These are phyloP conservation scores for Trichopria drosophilae DNA, from an alignment of 2,888 invertebrate species.

Conservation along the genomic window DNA sequence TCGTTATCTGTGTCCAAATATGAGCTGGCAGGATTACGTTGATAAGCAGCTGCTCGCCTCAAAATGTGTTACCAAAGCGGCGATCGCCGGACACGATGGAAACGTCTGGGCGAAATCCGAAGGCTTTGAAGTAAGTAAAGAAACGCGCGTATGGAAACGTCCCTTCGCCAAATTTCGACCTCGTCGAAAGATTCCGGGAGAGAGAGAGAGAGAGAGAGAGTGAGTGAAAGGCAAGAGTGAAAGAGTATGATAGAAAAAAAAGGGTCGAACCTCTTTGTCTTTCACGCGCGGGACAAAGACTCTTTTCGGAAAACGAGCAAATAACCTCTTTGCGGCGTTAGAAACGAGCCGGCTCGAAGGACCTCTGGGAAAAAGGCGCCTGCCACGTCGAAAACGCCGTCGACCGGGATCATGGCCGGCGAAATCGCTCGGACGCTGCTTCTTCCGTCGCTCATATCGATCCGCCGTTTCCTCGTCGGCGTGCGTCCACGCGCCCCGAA, in stretches of 20 bases:
- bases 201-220: conserved; percentile 16
- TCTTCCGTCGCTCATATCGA: conserved; percentile 29
- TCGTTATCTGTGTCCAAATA: conserved; percentile 56
- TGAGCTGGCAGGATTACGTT: conserved; percentile 99
- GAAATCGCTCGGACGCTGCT: conserved; percentile 7
- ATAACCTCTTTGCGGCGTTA: too few species aligned
- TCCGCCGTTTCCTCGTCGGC: conserved; percentile 30
- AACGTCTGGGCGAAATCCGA: conserved; percentile 94
- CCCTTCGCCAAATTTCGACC: conserved; percentile 13
- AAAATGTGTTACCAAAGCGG: conserved; percentile 91
- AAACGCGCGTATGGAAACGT: conserved; percentile 25
- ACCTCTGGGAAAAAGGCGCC: conserved; percentile 4
- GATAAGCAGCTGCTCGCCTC: conserved; percentile 95
- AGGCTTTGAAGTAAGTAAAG: conserved; percentile 84
- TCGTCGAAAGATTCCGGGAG: conserved; percentile 6
- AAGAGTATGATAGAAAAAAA: conserved; percentile 7
- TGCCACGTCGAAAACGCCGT: conserved; percentile 2
- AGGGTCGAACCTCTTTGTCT: conserved; percentile 27
- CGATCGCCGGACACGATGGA: conserved; percentile 93
- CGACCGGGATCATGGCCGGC: conserved; percentile 12
- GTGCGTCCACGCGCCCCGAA: conserved; percentile 26
- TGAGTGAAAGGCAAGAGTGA: conserved; percentile 2
- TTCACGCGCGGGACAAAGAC: conserved; percentile 24
- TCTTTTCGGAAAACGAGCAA: too few species aligned
- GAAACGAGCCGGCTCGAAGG: background rate